Percentiles rank a stretch among this genome's conserved stretches.
Evolutionary conservation across 2,113 vertebrate genomes (phyloP).

Genomic region (Hemichromis elongatus): DNA sequence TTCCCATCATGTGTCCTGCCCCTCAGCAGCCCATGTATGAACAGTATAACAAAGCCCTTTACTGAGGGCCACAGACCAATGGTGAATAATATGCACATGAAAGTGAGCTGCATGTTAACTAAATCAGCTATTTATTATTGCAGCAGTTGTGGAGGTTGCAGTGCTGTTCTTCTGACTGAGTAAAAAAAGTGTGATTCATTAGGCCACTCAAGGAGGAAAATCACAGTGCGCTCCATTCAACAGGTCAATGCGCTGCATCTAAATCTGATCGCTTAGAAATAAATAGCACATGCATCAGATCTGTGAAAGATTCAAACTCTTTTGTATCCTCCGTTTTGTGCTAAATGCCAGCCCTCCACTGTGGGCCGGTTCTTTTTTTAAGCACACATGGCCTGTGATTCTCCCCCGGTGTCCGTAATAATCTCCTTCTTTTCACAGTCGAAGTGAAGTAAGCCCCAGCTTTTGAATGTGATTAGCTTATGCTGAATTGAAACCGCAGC

Average conservation of each 20-base stretch:
- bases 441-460: not conserved
- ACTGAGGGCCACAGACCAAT: not conserved
- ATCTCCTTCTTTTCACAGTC: constrained; percentile 7
- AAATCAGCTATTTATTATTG: not conserved
- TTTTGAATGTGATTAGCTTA: not conserved
- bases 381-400: not conserved
- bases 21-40: not conserved
- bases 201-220: not conserved
- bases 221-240: not conserved
- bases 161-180: not conserved
- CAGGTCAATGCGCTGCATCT: not conserved
- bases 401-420: not conserved
- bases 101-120: not conserved
- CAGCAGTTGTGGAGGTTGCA: not conserved
- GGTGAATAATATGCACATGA: not conserved
- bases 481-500: not conserved
- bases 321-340: not conserved
- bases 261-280: not conserved
- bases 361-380: not conserved
- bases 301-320: not conserved
- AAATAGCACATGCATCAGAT: not conserved
- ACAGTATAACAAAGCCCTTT: not conserved
- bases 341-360: not conserved
- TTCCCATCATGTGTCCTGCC: constrained; percentile 16
- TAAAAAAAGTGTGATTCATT: not conserved